Conservation (phyloP, 1,140 invertebrate genomes). For the Drosophila rhopaloa region DNA sequence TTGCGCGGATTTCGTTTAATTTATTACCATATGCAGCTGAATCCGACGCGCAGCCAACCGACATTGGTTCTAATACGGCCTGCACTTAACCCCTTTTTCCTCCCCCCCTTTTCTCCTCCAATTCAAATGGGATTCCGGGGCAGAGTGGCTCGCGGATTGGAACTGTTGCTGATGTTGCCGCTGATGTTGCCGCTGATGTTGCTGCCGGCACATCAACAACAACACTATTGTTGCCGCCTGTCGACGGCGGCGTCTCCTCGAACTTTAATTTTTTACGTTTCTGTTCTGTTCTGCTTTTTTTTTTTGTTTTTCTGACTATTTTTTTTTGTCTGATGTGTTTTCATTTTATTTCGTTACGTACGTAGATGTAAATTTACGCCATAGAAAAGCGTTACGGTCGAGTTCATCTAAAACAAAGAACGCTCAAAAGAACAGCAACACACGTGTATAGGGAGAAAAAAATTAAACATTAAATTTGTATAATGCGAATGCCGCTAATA, state of each 20-base stretch:
- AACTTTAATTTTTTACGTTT: slow-evolving; percentile 50
- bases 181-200: slow-evolving; percentile 22
- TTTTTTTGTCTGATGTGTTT: slow-evolving; percentile 39
- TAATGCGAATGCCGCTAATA: slow-evolving; percentile 81
- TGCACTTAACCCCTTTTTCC: neutral
- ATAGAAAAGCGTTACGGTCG: slow-evolving; percentile 84
- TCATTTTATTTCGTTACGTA: slow-evolving; percentile 81
- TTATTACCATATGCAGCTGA: slow-evolving; percentile 83
- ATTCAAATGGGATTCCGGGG: slow-evolving; percentile 68
- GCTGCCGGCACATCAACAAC: slow-evolving; percentile 49
- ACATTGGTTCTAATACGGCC: slow-evolving; percentile 57
- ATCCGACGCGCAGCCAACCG: slow-evolving; percentile 69
- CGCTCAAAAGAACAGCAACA: slow-evolving; percentile 71
- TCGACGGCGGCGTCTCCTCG: slow-evolving; percentile 63
- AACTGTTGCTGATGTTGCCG: slow-evolving; percentile 22
- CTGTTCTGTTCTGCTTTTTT: slow-evolving; percentile 18
- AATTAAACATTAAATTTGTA: slow-evolving; percentile 82
- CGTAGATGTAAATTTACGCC: slow-evolving; percentile 83
- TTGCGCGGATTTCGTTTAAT: slow-evolving; percentile 71
- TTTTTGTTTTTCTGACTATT: slow-evolving; percentile 22
- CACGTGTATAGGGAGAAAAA: slow-evolving; percentile 38
- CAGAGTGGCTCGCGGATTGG: slow-evolving; percentile 24
- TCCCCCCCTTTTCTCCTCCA: neutral
- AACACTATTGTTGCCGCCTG: slow-evolving; percentile 65
- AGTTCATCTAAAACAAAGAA: slow-evolving; percentile 83